phyloP scores from a whole-genome alignment of 2,113 vertebrate species.

The Oxyruncus cristatus region DNA sequence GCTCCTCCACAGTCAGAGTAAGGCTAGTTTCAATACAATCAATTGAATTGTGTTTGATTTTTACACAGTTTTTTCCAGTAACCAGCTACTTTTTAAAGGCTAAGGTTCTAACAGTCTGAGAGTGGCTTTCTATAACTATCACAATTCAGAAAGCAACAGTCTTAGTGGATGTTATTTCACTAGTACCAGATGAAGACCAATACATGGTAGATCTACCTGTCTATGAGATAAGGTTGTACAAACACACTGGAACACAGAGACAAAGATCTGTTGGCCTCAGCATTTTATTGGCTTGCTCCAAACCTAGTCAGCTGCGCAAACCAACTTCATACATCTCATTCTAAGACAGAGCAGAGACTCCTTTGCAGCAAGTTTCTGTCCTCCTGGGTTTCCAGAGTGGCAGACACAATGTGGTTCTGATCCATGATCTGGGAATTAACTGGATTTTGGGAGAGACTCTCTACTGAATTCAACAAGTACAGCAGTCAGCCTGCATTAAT shows the following conservation, averaged over 20 bases:
- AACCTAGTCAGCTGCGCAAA: neutral
- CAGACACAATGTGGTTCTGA: neutral
- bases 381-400: neutral
- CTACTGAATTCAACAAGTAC: neutral
- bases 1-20: neutral
- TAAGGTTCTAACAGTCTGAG: conserved; percentile 18
- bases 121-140: neutral
- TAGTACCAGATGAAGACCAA: neutral
- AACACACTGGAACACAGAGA: neutral
- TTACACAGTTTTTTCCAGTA: neutral
- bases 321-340: neutral
- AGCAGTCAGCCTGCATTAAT: neutral
- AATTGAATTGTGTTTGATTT: neutral
- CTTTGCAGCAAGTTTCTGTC: neutral
- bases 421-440: neutral
- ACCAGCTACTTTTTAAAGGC: neutral
- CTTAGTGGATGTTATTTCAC: conserved; percentile 7
- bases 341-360: neutral
- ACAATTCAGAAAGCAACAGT: neutral
- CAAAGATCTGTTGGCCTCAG: neutral
- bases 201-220: neutral
- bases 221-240: neutral
- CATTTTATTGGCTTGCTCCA: neutral
- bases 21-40: neutral
- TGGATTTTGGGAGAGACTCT: neutral